A percentile compares a stretch with the other conserved stretches of the same genome.
Evolutionary conservation across 2,888 invertebrate genomes (phyloP).

Genomic region (Luperina testacea): DNA sequence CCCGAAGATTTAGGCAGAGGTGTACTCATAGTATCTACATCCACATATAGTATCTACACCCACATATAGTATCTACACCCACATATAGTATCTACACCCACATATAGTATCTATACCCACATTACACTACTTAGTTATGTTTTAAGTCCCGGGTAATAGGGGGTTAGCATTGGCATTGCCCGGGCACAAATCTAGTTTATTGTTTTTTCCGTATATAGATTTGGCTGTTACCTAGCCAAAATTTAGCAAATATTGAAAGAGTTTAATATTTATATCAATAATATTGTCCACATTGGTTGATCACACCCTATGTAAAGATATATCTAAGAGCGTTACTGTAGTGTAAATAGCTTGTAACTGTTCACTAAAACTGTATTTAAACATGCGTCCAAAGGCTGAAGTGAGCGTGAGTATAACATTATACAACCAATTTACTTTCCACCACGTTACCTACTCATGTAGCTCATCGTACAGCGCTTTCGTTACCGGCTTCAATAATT

Average conservation of each 20-base stretch:
- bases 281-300: slow-evolving; percentile 54
- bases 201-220: neutral
- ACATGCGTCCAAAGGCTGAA: slow-evolving; percentile 92
- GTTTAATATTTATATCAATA: too few species aligned
- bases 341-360: slow-evolving; percentile 85
- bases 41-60: too few species aligned
- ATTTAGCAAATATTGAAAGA: neutral
- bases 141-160: neutral
- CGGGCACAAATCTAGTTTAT: neutral
- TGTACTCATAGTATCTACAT: neutral
- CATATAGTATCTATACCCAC: too few species aligned
- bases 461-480: slow-evolving; percentile 43
- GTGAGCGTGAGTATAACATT: slow-evolving; percentile 92
- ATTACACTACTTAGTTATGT: neutral
- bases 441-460: slow-evolving; percentile 50
- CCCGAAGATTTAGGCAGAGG: neutral
- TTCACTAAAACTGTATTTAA: slow-evolving; percentile 80
- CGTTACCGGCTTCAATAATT: slow-evolving; percentile 52
- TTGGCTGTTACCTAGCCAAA: neutral
- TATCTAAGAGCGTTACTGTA: slow-evolving; percentile 69
- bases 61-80: too few species aligned
- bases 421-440: slow-evolving; percentile 67
- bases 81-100: too few species aligned
- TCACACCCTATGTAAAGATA: slow-evolving; percentile 18
- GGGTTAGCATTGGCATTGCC: neutral